Evolutionary conservation across 1,140 invertebrate species (phyloP).

Genomic region (Matsumurasca onukii): DNA sequence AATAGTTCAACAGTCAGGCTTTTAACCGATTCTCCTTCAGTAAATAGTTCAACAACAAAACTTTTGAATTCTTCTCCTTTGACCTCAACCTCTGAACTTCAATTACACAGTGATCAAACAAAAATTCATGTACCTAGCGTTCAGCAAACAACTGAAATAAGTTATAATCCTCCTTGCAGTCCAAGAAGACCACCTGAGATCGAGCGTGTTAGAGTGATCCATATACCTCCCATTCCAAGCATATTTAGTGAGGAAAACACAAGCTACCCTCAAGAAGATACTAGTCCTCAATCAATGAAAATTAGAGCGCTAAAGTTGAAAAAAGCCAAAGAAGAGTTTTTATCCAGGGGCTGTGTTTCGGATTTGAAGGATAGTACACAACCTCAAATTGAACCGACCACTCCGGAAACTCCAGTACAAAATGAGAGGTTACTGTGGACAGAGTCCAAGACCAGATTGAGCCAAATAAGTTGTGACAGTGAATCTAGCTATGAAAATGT

Average conservation of each 20-base stretch:
- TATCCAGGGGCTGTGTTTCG: conserved; percentile 44
- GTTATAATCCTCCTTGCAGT: too few species aligned
- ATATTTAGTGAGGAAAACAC: background rate
- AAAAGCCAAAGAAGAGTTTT: conserved; percentile 63
- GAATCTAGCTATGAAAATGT: conserved; percentile 51
- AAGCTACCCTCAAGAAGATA: background rate
- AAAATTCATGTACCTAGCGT: too few species aligned
- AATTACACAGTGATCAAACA: too few species aligned
- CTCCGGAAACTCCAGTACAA: conserved; percentile 43
- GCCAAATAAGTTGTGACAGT: conserved; percentile 59
- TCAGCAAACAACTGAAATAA: too few species aligned
- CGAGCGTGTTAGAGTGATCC: too few species aligned
- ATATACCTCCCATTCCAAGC: conserved; percentile 16
- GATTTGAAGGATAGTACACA: background rate
- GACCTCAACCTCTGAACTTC: too few species aligned
- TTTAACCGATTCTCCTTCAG: too few species aligned
- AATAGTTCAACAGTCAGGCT: too few species aligned
- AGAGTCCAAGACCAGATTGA: conserved; percentile 46
- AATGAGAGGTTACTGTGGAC: conserved; percentile 38
- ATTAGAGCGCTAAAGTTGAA: conserved; percentile 55
- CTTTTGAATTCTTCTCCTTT: too few species aligned
- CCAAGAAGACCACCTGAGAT: too few species aligned
- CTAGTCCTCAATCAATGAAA: conserved; percentile 25
- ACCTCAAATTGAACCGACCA: conserved; percentile 3
- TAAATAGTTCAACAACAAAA: too few species aligned